These are phyloP conservation scores for Frankliniella fusca DNA, from an alignment of 2,888 invertebrate genomes.

Conservation along the genomic window DNA sequence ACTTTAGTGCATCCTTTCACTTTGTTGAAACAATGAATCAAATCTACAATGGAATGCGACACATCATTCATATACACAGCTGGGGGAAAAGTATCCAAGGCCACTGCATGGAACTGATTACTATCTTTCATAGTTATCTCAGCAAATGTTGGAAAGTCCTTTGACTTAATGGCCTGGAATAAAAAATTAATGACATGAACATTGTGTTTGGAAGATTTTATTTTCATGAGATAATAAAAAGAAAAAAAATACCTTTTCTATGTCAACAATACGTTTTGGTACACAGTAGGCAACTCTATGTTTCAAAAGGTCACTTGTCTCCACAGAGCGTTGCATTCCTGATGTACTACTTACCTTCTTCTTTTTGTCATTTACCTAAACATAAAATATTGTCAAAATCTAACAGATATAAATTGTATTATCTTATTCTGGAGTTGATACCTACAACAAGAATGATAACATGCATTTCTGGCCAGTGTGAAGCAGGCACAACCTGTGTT, in stretches of 20 bases:
- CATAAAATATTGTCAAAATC: conserved; percentile 30
- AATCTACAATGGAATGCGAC: conserved; percentile 72
- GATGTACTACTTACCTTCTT: conserved; percentile 83
- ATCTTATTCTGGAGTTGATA: not conserved
- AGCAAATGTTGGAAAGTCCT: conserved; percentile 81
- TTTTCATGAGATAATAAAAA: conserved; percentile 28
- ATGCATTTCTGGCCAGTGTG: conserved; percentile 88
- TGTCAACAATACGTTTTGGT: conserved; percentile 61
- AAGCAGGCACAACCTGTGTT: conserved; percentile 63
- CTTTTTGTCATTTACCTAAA: conserved; percentile 61
- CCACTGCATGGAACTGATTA: conserved; percentile 68
- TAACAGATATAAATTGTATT: not conserved
- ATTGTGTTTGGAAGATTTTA: too few species aligned
- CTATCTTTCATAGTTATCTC: conserved; percentile 94
- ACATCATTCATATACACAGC: conserved; percentile 86
- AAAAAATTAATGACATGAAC: conserved; percentile 27
- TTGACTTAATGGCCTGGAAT: conserved; percentile 57
- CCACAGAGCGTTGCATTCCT: conserved; percentile 79
- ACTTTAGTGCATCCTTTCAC: conserved; percentile 60
- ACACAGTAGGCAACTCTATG: conserved; percentile 69
- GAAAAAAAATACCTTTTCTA: conserved; percentile 48
- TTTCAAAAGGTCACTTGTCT: conserved; percentile 78
- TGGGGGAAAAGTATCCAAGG: conserved; percentile 83
- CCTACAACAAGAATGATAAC: conserved; percentile 82
- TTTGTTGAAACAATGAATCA: conserved; percentile 81